Percentiles rank a stretch among this genome's conserved stretches.
These are phyloP conservation scores for Girardinus metallicus DNA, from an alignment of 2,797 vertebrate genomes.

Conservation along the genomic window DNA sequence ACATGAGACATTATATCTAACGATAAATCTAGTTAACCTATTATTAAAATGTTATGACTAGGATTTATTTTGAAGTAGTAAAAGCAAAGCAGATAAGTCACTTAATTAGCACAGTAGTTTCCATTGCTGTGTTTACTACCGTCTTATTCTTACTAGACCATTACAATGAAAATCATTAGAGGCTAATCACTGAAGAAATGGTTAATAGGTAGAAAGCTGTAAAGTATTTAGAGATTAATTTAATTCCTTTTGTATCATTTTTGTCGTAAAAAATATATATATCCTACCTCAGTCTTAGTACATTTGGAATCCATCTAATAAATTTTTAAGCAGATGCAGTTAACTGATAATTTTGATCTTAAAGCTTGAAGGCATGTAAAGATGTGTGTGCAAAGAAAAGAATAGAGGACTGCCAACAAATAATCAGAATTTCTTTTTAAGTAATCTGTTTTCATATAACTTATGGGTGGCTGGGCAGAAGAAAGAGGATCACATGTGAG, in stretches of 20 bases:
- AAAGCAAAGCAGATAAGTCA: neutral
- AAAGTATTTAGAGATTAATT: neutral
- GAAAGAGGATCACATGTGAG: neutral
- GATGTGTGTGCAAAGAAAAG: neutral
- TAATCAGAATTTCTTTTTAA: neutral
- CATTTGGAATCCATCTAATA: neutral
- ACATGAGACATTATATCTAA: neutral
- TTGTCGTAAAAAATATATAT: neutral
- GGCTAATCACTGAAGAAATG: neutral
- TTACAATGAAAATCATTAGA: neutral
- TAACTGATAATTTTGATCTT: neutral
- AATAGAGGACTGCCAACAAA: neutral
- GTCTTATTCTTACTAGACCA: neutral
- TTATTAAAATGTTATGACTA: neutral
- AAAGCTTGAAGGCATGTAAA: neutral
- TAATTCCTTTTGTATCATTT: neutral
- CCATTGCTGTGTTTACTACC: neutral
- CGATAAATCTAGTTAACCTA: neutral
- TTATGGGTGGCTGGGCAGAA: neutral
- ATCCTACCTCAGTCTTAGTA: neutral
- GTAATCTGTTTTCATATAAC: neutral
- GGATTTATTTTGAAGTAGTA: neutral
- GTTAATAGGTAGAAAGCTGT: neutral
- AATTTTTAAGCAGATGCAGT: neutral
- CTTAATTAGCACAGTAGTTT: neutral